Base-by-base conservation (phyloP, 2,113 vertebrate species). In the Sciurus niger region DNA sequence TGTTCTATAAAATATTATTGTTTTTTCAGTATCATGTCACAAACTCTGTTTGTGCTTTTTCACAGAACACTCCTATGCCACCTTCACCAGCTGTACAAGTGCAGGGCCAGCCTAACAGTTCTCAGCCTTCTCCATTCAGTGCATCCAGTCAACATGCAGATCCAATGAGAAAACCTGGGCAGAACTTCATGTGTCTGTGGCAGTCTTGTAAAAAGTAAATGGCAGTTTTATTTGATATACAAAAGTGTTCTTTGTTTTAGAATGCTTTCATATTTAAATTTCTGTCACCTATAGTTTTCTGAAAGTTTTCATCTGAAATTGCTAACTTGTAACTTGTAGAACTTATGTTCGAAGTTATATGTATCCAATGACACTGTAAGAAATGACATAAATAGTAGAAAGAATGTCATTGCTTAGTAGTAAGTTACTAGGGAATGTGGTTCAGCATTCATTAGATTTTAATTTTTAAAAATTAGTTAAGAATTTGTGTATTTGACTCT, bases 101-200 rank as follows among this genome's bases (percentile, higher is more conserved):
- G 68, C 98, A 98, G 84, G 98, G 97, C 74, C 99, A 98, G 93
- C 99, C 98, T 98, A 98, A 98, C 98, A 99, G 93, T 97, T 98
- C 99, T 90, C 99, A 99, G 92, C 98, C 99, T 30, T 98, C 99
- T 94, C 97, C 98, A 25, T 98, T 99, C 97, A 98, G 98, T 97
- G 98, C 98, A 96, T 99, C 99, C 95, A 97, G 98, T 92, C 98
- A 98, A 32, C 98, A 98, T 1, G 96, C 98, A 70, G 99, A 99
- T 95, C 99, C 99, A 83, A 98, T 98, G 97, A 99, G 99, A 97
- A 99, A 99, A 98, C 98, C 99, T 89, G 99, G 99, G 98, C 99
- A 99, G 98, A 99, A 99, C 98, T 99, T 99, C 98, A 99, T 99
- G 99, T 99, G 99, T 99, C 98, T 99, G 82, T 99, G 99, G 99